Base-by-base conservation (phyloP, 2,113 vertebrate genomes). In the Chunga burmeisteri region DNA sequence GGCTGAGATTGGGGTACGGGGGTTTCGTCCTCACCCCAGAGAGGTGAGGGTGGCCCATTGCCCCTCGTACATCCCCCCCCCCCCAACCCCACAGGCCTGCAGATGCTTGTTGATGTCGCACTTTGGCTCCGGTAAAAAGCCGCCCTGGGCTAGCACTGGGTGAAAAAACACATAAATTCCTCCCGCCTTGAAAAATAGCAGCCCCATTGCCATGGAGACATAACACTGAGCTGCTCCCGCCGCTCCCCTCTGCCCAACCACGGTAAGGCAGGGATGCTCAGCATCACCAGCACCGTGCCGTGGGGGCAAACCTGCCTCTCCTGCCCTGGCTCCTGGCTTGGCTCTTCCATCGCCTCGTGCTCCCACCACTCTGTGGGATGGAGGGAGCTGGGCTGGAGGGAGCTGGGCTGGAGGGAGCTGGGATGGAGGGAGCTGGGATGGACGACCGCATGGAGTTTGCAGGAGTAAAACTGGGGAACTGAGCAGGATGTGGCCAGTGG, bases 161-260 rank as follows among this genome's bases (percentile, higher is more conserved):
- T 1, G 12, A 77, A 80, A 71, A 89, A n/a, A 5, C 81, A 50
- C 38, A 75, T 13, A 52, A 88, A 32, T 59, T 74, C 52, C 44
- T 75, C 56, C 42, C 20, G 63, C 62, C 44, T 92, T 90, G 90
- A 94, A 94, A 97, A 96, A 74, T 23, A 97, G 91, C 96, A 86
- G 93, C 87, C 70, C 34, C 73, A 95, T 94, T 95, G 80, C 97
- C 97, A 88, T 81, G 87, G 94, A 93, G 90, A 97, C 83, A 5
- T 66, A 89, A 96, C 93, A 67, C 75, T 11, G n/a, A 8, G 10
- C 93, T 81, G 58, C 84, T 95, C 89, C 92, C 17, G 20, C 16
- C 1, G 65, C 65, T 15, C 59, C 70, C 63, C 38, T 50, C 42
- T 16, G 10, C 47, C 81, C 20, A 9, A 61, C 16, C 4, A 3